A percentile compares a stretch with the other conserved stretches of the same genome.
Evolutionary conservation across 2,888 invertebrate species (phyloP).

Genomic region (Glyphotaelius pellucidus): DNA sequence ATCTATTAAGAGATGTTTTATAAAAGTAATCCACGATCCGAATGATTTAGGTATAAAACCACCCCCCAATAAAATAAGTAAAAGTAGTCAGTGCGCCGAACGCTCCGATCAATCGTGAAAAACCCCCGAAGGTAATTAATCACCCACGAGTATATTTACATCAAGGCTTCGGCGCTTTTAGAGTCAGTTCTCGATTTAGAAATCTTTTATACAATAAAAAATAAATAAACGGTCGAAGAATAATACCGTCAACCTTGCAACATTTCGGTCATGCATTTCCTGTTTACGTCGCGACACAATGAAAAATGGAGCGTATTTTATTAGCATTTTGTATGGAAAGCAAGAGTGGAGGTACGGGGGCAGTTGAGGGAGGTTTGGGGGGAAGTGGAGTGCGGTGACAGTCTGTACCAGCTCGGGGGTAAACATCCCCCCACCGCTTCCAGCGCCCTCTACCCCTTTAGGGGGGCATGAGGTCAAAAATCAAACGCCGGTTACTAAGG

Average conservation of each 20-base stretch:
- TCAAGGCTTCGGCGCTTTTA: constrained; percentile 2
- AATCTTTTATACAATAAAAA: background rate
- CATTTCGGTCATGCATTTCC: constrained; percentile 55
- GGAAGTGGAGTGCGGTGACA: constrained; percentile 60
- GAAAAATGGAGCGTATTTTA: constrained; percentile 63
- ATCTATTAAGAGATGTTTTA: background rate
- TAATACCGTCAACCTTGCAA: constrained; percentile 38
- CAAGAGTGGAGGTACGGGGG: constrained; percentile 56
- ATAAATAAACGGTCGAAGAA: constrained; percentile 18
- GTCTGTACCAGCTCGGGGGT: constrained; percentile 57
- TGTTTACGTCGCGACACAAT: constrained; percentile 50
- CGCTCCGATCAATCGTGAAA: background rate
- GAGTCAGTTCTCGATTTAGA: background rate
- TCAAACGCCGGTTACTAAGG: constrained; percentile 49
- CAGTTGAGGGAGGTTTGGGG: background rate
- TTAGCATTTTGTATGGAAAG: constrained; percentile 62
- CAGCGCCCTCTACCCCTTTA: constrained; percentile 19
- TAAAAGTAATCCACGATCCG: no score
- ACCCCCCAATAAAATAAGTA: background rate
- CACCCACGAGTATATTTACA: background rate
- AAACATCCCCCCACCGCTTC: constrained; percentile 25
- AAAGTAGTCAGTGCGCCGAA: background rate
- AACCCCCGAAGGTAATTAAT: background rate
- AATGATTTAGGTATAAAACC: background rate
- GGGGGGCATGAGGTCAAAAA: constrained; percentile 53